A percentile compares a stretch with the other conserved stretches of the same genome.
Conservation (phyloP, 2,797 vertebrate species). For the Toxotes lorentzi region DNA sequence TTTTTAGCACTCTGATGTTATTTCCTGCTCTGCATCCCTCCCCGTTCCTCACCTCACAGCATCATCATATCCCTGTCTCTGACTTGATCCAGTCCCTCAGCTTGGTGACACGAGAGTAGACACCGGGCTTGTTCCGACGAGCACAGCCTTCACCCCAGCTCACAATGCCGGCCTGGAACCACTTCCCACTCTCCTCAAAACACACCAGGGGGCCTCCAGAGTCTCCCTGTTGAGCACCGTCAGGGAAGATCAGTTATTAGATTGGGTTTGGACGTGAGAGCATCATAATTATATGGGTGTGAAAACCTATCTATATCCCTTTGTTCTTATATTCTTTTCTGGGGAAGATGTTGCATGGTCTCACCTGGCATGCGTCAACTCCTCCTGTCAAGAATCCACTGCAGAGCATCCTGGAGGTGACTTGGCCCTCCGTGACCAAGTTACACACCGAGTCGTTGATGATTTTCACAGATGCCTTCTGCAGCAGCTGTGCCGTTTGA, state of each 20-base stretch:
- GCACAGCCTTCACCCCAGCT: slow-evolving; percentile 90
- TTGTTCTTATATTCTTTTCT: slow-evolving; percentile 6
- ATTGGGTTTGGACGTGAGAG: slow-evolving; percentile 41
- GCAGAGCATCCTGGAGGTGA: slow-evolving; percentile 89
- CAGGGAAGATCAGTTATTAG: slow-evolving; percentile 34
- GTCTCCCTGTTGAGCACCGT: slow-evolving; percentile 81
- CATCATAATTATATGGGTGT: slow-evolving; percentile 39
- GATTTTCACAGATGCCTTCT: slow-evolving; percentile 87
- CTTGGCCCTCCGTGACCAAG: slow-evolving; percentile 79
- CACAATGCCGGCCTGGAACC: slow-evolving; percentile 88
- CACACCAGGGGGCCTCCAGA: slow-evolving; percentile 87
- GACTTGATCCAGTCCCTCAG: slow-evolving; percentile 83
- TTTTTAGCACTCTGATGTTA: slow-evolving; percentile 28
- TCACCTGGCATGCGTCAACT: slow-evolving; percentile 88
- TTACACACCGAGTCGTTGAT: slow-evolving; percentile 87
- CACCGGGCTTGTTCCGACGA: slow-evolving; percentile 85
- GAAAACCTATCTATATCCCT: slow-evolving; percentile 18
- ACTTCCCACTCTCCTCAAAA: slow-evolving; percentile 84
- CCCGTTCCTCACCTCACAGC: slow-evolving; percentile 4
- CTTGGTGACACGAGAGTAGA: slow-evolving; percentile 85
- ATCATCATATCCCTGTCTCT: slow-evolving; percentile 72
- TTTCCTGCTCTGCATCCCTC: slow-evolving; percentile 31
- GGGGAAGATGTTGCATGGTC: slow-evolving; percentile 22
- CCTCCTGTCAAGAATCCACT: slow-evolving; percentile 86
- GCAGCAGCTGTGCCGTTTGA: slow-evolving; percentile 69